Evolutionary conservation across 2,888 invertebrate species (phyloP).

Genomic region (Melikaiella ostensackeni): DNA sequence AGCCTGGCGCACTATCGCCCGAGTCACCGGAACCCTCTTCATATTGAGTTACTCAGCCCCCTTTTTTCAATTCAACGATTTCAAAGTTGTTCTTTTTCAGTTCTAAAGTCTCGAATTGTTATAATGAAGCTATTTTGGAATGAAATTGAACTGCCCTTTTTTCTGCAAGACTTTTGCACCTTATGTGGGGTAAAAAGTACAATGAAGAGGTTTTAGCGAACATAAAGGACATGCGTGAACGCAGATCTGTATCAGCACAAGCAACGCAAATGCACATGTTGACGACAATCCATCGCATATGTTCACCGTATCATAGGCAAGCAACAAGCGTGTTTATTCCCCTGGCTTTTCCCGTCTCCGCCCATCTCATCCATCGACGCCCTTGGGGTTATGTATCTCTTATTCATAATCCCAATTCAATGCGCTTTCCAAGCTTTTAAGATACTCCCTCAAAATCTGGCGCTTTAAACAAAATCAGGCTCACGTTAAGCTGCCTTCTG

Average conservation of each 20-base stretch:
- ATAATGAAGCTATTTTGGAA: not conserved
- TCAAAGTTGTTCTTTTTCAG: not conserved
- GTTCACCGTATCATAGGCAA: conserved; percentile 68
- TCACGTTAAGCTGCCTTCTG: conserved; percentile 35
- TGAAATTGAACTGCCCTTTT: not conserved
- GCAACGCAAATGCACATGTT: conserved; percentile 29
- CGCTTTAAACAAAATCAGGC: conserved; percentile 53
- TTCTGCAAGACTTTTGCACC: not conserved
- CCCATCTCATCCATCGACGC: conserved; percentile 65
- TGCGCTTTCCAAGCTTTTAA: conserved; percentile 73
- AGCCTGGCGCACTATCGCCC: too few relatives aligned
- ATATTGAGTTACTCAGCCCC: too few relatives aligned
- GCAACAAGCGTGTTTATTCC: conserved; percentile 71
- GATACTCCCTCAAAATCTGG: conserved; percentile 57
- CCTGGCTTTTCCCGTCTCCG: conserved; percentile 53
- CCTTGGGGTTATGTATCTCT: conserved; percentile 68
- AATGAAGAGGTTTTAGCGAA: conserved; percentile 29
- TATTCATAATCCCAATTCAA: conserved; percentile 73
- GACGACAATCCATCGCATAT: conserved; percentile 70
- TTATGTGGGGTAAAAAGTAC: not conserved
- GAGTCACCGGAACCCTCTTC: too few relatives aligned
- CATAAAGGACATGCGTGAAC: conserved; percentile 25
- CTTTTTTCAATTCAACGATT: too few relatives aligned
- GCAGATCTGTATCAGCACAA: conserved; percentile 26
- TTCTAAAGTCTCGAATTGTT: not conserved